phyloP scores from a whole-genome alignment of 2,797 vertebrate species.

The Lacerta bilineata region DNA sequence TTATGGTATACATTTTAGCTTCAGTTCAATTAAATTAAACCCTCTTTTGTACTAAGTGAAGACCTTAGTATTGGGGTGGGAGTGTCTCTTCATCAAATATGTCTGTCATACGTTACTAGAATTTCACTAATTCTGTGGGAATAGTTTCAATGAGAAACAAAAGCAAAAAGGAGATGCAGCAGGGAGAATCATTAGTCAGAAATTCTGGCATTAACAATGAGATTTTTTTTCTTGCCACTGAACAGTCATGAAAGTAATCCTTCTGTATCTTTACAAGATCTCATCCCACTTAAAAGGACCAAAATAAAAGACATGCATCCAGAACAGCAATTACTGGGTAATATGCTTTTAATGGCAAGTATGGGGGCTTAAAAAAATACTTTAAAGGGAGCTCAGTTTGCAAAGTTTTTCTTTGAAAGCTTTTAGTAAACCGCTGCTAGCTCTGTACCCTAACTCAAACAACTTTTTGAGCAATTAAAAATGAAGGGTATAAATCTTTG shows the following conservation, averaged over 20 bases:
- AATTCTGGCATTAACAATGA: constrained; percentile 44
- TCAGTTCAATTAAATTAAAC: background rate
- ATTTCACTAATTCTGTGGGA: constrained; percentile 41
- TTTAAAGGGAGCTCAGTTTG: constrained; percentile 46
- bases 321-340: constrained; percentile 34
- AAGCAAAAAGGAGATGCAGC: constrained; percentile 46
- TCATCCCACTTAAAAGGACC: constrained; percentile 47
- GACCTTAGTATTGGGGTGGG: background rate
- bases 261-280: constrained; percentile 70
- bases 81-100: constrained; percentile 23
- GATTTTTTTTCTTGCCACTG: constrained; percentile 44
- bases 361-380: constrained; percentile 49
- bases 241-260: constrained; percentile 57
- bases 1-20: background rate
- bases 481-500: constrained; percentile 18
- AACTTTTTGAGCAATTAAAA: constrained; percentile 40
- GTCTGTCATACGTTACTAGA: constrained; percentile 47
- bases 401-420: constrained; percentile 48
- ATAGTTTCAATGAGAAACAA: constrained; percentile 33
- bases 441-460: background rate
- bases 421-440: constrained; percentile 27
- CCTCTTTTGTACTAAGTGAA: constrained; percentile 34
- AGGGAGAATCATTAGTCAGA: constrained; percentile 41
- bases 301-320: constrained; percentile 61
- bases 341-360: constrained; percentile 59